Base-by-base conservation (phyloP, 2,797 vertebrate species). In the Phoeniculus purpureus region DNA sequence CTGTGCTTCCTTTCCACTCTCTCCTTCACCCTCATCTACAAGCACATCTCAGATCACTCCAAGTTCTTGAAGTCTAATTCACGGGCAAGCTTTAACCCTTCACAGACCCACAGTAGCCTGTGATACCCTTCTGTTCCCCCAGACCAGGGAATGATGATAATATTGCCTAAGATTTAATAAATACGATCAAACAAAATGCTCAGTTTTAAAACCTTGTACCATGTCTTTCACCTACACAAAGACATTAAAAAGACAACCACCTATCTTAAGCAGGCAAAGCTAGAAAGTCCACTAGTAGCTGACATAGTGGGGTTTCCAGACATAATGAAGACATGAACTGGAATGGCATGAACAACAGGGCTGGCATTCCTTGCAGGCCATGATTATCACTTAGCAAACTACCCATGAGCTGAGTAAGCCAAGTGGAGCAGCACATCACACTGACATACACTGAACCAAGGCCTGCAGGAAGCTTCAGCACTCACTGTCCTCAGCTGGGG, bases 361-460 rank as follows among this genome's bases (percentile, higher is more conserved):
- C 19, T 86, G 83, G 77, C 87, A 59, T 80, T 92, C 83, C 88
- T 94, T 90, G 85, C 83, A 93, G 91, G 72, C 89, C 89, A 62
- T 86, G 89, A 88, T 95, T 90, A 88, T 85, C 85, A 65, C 85
- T 93, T 94, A 68, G 66, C 58, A 90, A 92, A 89, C 84, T 86
- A 94, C n/a, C 87, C 78, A 84, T 3, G 17, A 89, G 89, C 67
- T 70, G 45, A 91, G 56, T 50, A 73, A 85, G 67, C 55, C 91
- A 92, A 91, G 85, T 84, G 80, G 60, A 91, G 91, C 87, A 93
- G 87, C 76, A 87, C 93, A 83, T 89, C 89, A 52, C 55, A 50
- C 29, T 71, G 80, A 80, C 65, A 88, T 48, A 73, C 74, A 90
- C 58, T 37, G 18, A 91, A 79, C 54, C 80, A 70, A 86, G 85